Evolutionary conservation across 2,888 invertebrate genomes (phyloP).

Genomic region (Elysia crispata): DNA sequence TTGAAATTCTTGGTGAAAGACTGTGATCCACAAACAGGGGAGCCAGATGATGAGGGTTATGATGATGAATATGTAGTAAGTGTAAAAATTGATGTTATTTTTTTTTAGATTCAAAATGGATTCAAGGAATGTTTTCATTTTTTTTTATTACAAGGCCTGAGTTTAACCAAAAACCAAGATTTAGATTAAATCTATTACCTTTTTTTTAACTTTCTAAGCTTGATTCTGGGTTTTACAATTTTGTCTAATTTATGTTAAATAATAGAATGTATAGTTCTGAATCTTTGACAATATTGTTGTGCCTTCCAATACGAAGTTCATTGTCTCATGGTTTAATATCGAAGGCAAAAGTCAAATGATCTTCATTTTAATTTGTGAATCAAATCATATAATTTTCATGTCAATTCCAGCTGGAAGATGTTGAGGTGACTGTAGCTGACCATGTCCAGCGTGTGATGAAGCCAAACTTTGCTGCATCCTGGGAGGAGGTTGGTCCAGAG

Average conservation of each 20-base stretch:
- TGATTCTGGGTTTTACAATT: no score
- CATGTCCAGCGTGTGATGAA: slow-evolving; percentile 89
- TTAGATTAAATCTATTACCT: no score
- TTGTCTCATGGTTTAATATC: slow-evolving; percentile 89
- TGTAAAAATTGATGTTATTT: slow-evolving; percentile 13
- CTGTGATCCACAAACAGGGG: slow-evolving; percentile 95
- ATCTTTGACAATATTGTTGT: no score
- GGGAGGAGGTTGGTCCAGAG: slow-evolving; percentile 84
- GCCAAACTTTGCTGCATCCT: slow-evolving; percentile 87
- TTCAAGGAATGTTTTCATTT: no score
- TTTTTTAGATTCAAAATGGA: not conserved
- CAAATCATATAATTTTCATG: no score
- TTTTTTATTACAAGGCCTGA: no score
- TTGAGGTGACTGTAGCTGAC: slow-evolving; percentile 90
- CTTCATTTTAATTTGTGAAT: no score
- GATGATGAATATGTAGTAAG: slow-evolving; percentile 91
- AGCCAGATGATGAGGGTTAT: slow-evolving; percentile 96
- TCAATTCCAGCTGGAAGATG: slow-evolving; percentile 86
- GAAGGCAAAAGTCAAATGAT: no score
- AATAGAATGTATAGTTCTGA: no score
- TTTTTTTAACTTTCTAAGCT: no score
- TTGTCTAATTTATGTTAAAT: no score
- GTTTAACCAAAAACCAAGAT: no score
- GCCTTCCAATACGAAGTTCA: slow-evolving; percentile 88
- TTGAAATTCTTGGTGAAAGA: slow-evolving; percentile 96